A percentile compares a stretch with the other conserved stretches of the same genome.
phyloP scores from a whole-genome alignment of 2,888 invertebrate species.

The Drosophila subquinaria region DNA sequence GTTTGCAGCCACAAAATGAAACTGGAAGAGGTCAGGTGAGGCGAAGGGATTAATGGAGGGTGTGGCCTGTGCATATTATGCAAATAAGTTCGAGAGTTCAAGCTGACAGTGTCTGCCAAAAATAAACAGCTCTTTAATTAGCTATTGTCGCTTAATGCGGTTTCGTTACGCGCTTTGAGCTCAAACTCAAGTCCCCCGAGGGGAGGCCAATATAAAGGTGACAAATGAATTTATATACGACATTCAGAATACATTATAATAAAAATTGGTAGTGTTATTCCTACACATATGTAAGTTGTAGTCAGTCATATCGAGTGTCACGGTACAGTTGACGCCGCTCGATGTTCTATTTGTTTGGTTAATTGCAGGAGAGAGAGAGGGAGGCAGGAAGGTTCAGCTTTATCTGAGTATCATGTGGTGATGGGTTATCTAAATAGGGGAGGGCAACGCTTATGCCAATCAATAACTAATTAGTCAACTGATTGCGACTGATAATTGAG shows the following conservation, averaged over 20 bases:
- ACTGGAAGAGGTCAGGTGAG: conserved; percentile 34
- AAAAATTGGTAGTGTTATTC: conserved; percentile 12
- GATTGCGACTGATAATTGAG: conserved; percentile 54
- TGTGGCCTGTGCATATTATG: conserved; percentile 43
- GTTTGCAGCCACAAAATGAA: conserved; percentile 30
- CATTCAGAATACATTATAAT: not conserved
- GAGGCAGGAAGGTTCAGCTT: not conserved
- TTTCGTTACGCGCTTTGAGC: conserved; percentile 11
- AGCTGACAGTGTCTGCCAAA: conserved; percentile 54
- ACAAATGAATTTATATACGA: not conserved
- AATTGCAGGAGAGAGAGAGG: not conserved
- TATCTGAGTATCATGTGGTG: conserved; percentile 52
- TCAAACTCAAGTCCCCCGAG: conserved; percentile 41
- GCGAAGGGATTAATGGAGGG: conserved; percentile 12
- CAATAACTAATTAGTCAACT: conserved; percentile 75
- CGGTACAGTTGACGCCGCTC: conserved; percentile 35
- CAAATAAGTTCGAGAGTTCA: conserved; percentile 36
- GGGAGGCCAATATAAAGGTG: conserved; percentile 16
- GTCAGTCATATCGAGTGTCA: conserved; percentile 13
- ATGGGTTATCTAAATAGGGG: conserved; percentile 60
- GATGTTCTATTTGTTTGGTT: conserved; percentile 5
- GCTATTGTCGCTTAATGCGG: conserved; percentile 54
- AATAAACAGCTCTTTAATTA: conserved; percentile 61
- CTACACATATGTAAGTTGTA: not conserved
- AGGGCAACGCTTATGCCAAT: conserved; percentile 57